phyloP scores from a whole-genome alignment of 2,888 invertebrate genomes.

The Euzetes globulus region DNA sequence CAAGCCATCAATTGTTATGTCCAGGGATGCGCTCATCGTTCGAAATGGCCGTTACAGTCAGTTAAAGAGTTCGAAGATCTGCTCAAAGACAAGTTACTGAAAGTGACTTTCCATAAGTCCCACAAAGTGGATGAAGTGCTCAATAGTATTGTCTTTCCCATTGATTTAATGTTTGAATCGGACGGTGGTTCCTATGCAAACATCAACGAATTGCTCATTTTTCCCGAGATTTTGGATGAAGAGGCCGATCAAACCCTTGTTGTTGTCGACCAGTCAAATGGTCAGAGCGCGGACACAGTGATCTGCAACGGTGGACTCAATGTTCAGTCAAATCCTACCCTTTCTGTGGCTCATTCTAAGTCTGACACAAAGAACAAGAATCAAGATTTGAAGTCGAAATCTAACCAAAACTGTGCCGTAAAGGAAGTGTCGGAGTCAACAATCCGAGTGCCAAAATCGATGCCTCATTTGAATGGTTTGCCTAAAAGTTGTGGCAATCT shows the following conservation, averaged over 20 bases:
- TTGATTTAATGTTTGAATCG: not conserved
- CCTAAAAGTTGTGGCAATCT: no score
- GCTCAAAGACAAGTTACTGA: not conserved
- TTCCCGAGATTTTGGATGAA: not conserved
- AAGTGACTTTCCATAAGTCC: not conserved
- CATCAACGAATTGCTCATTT: not conserved
- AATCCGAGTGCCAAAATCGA: not conserved
- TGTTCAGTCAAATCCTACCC: no score
- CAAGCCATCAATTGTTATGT: not conserved
- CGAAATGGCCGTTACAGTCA: not conserved
- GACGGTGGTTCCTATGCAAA: not conserved
- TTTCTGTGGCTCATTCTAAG: not conserved
- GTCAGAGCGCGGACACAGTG: no score
- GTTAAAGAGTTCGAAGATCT: not conserved
- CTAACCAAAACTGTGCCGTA: not conserved
- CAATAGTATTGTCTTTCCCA: not conserved
- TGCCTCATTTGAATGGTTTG: not conserved
- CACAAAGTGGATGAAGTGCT: not conserved
- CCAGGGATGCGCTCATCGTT: not conserved
- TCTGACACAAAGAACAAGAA: not conserved
- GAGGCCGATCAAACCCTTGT: not conserved
- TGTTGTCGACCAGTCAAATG: no score
- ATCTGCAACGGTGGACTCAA: no score
- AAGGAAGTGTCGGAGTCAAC: not conserved
- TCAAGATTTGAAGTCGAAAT: not conserved